phyloP scores from a whole-genome alignment of 2,113 vertebrate species.

The Lampris incognitus region DNA sequence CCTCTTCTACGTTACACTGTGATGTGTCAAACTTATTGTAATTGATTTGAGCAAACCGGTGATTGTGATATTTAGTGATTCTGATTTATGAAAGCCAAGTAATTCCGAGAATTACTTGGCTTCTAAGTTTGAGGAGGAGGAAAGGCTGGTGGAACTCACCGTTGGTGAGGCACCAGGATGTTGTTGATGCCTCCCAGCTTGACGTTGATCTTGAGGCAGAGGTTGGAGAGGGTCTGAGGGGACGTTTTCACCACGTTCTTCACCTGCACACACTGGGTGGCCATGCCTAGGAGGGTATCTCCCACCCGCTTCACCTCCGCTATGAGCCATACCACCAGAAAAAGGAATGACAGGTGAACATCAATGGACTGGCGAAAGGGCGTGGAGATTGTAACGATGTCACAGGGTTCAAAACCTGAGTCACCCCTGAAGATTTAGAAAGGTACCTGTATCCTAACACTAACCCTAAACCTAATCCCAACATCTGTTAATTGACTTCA shows the following conservation, averaged over 20 bases:
- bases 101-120: no score
- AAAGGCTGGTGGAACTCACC: constrained; percentile 79
- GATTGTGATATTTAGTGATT: no score
- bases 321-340: constrained; percentile 55
- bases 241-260: constrained; percentile 99
- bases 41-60: no score
- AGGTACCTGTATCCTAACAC: no score
- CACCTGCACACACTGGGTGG: constrained; percentile 98
- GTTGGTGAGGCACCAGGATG: constrained; percentile 98
- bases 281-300: constrained; percentile 96
- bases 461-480: no score
- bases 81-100: no score
- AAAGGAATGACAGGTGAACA: background rate
- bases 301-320: constrained; percentile 98
- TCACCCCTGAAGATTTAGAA: no score
- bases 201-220: constrained; percentile 99
- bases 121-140: background rate
- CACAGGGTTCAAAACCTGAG: no score
- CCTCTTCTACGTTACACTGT: background rate
- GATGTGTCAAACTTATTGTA: no score
- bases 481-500: no score
- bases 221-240: constrained; percentile 98
- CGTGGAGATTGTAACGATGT: no score
- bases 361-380: no score
- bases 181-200: constrained; percentile 99